Conservation (phyloP, 2,888 invertebrate genomes). For the Quadriops clusia region DNA sequence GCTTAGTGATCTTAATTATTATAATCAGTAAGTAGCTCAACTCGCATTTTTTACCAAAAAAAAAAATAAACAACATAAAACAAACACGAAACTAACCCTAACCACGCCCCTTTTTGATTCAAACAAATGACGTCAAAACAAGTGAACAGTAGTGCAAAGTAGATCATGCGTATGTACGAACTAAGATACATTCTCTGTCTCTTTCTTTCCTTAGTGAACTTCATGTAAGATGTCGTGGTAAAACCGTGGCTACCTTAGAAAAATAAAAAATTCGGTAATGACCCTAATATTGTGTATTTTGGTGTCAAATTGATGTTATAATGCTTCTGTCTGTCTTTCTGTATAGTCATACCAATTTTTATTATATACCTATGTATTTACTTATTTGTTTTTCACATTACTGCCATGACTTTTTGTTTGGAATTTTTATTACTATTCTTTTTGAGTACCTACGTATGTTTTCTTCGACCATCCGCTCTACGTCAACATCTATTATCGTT, state of each 20-base stretch:
- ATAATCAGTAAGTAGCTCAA: conserved; percentile 57
- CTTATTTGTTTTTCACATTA: too few relatives aligned
- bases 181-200: conserved; percentile 13
- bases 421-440: too few relatives aligned
- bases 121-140: neutral
- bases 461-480: too few relatives aligned
- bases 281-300: conserved; percentile 22
- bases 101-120: neutral
- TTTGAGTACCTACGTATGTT: too few relatives aligned
- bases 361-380: neutral
- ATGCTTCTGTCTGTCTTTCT: conserved; percentile 35
- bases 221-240: conserved; percentile 33
- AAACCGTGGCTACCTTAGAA: conserved; percentile 19
- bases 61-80: too few relatives aligned
- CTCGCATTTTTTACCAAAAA: neutral
- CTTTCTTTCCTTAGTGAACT: conserved; percentile 34
- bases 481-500: too few relatives aligned
- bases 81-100: conserved; percentile 1
- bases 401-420: too few relatives aligned
- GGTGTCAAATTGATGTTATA: conserved; percentile 30
- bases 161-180: conserved; percentile 1
- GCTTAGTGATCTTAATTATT: conserved; percentile 67
- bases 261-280: conserved; percentile 31
- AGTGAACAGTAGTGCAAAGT: neutral
- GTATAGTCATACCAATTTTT: conserved; percentile 23